Evolutionary conservation across 1,140 invertebrate species (phyloP), one percentile per base, ranked within the genome.

Genomic region (Panulirus ornatus): DNA sequence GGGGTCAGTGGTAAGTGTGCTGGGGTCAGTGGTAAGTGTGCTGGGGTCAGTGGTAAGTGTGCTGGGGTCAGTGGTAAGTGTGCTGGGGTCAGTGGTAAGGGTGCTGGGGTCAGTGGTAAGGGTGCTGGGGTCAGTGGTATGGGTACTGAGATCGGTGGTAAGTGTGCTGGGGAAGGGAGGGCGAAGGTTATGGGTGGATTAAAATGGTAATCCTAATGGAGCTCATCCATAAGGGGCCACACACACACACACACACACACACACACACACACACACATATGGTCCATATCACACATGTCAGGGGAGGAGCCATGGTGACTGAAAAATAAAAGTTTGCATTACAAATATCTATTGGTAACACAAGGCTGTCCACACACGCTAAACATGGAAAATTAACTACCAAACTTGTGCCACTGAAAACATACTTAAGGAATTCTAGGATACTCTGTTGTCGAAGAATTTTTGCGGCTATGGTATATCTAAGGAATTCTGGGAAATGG

Each of bases 171-270:
- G 44, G 5, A 9, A 2, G 44, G 78, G 42, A 8, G 22, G 76
- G 76, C 9, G 76, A n/a, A 30, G 42, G 30, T 44, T n/a, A 11
- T 36, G 78, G 78, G n/a, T 44, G 14, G n/a, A 54, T 36, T 58
- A 81, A 30, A 58, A n/a, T 9, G 30, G 78, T 81, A 81, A 81
- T 81, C 78, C 78, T 81, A 47, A 81, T 81, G 78, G 58, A 81
- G 78, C 58, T 27, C 36, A 58, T 58, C 78, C 78, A 58, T 27
- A 36, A 22, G 22, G 1, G 58, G n/a, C 58, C 58, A 30, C 58
- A 66, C 58, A 66, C 58, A 66, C 58, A 30, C 58, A 30, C 58
- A 27, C n/a, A 6, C 51, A 58, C 51, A 58, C 51, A 58, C 51
- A 66, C 58, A 66, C 58, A 66, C 58, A 66, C 58, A 30, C 58